Base-by-base conservation (phyloP, 2,113 vertebrate genomes). In the Hyperoodon ampullatus region DNA sequence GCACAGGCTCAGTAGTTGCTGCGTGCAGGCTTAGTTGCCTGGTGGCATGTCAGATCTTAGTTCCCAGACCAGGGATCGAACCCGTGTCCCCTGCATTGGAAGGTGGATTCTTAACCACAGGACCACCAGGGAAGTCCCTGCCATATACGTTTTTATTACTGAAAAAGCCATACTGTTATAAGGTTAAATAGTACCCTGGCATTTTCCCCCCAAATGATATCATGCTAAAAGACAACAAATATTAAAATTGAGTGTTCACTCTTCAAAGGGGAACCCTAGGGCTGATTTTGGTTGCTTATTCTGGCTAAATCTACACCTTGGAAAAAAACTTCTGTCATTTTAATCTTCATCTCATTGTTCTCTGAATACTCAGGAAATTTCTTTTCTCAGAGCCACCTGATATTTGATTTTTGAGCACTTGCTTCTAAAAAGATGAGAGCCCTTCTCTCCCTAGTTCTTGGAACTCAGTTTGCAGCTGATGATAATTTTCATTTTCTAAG, bases 281-380 rank as follows among this genome's bases (percentile, higher is more conserved):
- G 10, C 58, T 81, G 35, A 93, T 55, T 26, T 50, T 53, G 42
- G 44, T 33, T 80, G 15, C n/a, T 93, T 47, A 35, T 82, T 93
- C 55, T 87, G 66, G 53, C 35, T 96, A 63, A 85, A 44, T 77
- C 28, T 58, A 80, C 61, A 92, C n/a, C 42, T 61, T 86, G 68
- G 68, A 90, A 82, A 72, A 72, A 89, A 90, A 82, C 21, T 15
- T 44, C 44, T 61, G 53, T 89, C 60, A 83, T 89, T 94, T 96
- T 33, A 78, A 78, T 90, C 71, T 82, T 78, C 80, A 90, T 87
- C 30, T 47, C 85, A 94, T 90, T 94, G 93, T 92, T 75, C 78
- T 88, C 75, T n/a, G 39, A 66, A 74, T 47, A 92, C 10, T 94
- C 55, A 6, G 68, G 78, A 87, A 77, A 93, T 70, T 58, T 82